These are phyloP conservation scores for Pithys albifrons DNA, from an alignment of 2,113 vertebrate genomes.

Conservation along the genomic window DNA sequence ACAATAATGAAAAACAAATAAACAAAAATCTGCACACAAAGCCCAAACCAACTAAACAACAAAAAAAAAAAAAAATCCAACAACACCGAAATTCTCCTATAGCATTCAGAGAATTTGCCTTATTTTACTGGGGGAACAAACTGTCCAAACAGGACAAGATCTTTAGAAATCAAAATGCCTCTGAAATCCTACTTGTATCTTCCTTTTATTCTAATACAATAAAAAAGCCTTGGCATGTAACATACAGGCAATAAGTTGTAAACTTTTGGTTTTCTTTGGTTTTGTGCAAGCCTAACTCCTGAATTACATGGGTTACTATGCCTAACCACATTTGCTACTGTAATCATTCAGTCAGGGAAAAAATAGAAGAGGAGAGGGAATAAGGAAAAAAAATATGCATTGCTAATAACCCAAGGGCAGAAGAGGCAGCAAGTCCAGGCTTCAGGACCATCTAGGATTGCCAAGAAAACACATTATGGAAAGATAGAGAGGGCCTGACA, in stretches of 20 bases:
- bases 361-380: rapidly evolving
- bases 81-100: not conserved
- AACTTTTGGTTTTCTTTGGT: not conserved
- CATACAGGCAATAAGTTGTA: not conserved
- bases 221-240: not conserved
- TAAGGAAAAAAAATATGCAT: not conserved
- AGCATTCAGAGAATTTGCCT: not conserved
- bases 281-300: not conserved
- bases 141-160: not conserved
- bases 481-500: not conserved
- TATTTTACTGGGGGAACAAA: not conserved
- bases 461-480: not conserved
- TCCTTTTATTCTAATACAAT: not conserved
- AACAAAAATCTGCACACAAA: not conserved
- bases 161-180: not conserved
- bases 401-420: not conserved
- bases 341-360: not conserved
- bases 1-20: not conserved
- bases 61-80: not conserved
- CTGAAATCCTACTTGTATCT: not conserved
- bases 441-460: not conserved
- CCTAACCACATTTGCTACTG: not conserved
- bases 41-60: not conserved
- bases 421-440: not conserved
- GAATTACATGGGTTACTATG: not conserved